Evolutionary conservation across 2,888 invertebrate genomes (phyloP).

Genomic region (Apeira syringaria): DNA sequence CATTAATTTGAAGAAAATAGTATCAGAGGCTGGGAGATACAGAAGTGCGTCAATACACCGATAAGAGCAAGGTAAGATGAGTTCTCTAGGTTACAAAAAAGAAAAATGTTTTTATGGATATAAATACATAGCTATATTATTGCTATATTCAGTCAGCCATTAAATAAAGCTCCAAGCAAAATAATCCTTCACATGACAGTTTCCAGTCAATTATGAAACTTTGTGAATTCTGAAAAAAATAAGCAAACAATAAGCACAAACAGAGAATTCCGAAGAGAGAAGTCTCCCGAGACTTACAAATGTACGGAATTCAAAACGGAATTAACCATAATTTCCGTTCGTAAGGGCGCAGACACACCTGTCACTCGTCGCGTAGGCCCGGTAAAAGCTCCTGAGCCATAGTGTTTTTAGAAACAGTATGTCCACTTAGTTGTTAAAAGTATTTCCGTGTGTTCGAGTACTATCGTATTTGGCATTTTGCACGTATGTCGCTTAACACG

Average conservation of each 20-base stretch:
- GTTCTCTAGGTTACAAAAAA: no score
- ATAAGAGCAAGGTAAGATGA: no score
- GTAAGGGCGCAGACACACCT: slow-evolving; percentile 41
- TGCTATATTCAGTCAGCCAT: no score
- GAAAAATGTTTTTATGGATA: no score
- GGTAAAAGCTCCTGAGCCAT: slow-evolving; percentile 27
- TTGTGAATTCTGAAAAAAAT: slow-evolving; percentile 3
- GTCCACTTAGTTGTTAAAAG: no score
- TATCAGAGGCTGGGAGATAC: no score
- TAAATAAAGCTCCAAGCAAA: neutral
- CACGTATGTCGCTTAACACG: no score
- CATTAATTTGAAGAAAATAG: no score
- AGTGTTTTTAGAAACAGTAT: neutral
- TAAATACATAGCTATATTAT: no score
- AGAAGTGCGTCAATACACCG: no score
- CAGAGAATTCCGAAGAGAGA: slow-evolving; percentile 1
- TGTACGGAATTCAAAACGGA: slow-evolving; percentile 42
- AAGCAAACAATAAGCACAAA: slow-evolving; percentile 7
- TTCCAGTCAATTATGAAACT: slow-evolving; percentile 12
- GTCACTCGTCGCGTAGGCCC: slow-evolving; percentile 37
- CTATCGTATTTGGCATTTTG: no score
- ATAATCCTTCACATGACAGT: slow-evolving; percentile 10
- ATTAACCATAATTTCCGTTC: slow-evolving; percentile 42
- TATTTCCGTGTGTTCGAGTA: no score
- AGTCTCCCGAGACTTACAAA: slow-evolving; percentile 25